Percentiles rank a stretch among this genome's conserved stretches.
Conservation (phyloP, 2,113 vertebrate species). For the Anser cygnoides region DNA sequence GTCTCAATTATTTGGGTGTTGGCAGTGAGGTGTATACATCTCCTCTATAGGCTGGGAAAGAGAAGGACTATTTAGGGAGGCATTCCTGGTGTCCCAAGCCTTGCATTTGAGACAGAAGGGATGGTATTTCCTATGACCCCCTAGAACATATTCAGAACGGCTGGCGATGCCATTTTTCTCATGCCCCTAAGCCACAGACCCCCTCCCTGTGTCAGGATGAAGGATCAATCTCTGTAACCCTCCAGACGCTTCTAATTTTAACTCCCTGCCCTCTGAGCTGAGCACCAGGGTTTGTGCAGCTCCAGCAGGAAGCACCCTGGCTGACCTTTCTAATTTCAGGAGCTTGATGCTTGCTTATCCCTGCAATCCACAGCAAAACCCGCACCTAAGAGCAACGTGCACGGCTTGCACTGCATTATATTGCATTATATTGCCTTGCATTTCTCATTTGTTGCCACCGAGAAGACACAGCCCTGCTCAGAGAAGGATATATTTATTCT, state of each 20-base stretch:
- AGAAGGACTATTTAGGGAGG: not conserved
- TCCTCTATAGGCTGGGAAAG: not conserved
- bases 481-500: not conserved
- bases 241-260: not conserved
- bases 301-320: not conserved
- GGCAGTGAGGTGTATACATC: not conserved
- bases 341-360: not conserved
- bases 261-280: not conserved
- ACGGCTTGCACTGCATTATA: accelerated
- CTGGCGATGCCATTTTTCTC: not conserved
- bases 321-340: slow-evolving; percentile 43
- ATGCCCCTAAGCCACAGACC: not conserved
- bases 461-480: not conserved
- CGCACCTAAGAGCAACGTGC: not conserved
- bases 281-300: not conserved
- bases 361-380: not conserved
- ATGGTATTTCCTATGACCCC: not conserved
- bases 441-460: not conserved
- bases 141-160: not conserved
- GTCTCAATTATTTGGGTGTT: not conserved
- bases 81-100: not conserved
- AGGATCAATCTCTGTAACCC: not conserved
- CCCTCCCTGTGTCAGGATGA: not conserved
- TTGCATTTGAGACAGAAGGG: not conserved
- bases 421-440: not conserved